phyloP scores from a whole-genome alignment of 2,888 invertebrate species.

The Megastigmus dorsalis region DNA sequence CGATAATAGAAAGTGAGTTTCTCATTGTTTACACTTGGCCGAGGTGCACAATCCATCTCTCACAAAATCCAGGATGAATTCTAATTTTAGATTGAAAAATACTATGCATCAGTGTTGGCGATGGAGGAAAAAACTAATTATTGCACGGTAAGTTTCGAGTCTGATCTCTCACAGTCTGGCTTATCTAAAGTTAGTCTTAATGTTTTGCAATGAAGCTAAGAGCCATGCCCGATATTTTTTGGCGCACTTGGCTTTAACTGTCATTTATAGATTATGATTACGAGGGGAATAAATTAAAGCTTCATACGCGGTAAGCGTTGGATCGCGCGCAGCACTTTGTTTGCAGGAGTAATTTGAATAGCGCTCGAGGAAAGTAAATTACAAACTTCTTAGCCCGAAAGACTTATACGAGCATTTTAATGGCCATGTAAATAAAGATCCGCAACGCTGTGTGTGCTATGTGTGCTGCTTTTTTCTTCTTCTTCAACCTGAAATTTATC shows the following conservation, averaged over 20 bases:
- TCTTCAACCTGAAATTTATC: conserved; percentile 39
- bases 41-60: too few species aligned
- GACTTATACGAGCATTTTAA: conserved; percentile 42
- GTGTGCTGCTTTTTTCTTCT: too few species aligned
- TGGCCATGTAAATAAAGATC: conserved; percentile 37
- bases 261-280: conserved; percentile 11
- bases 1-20: background rate
- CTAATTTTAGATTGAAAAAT: too few species aligned
- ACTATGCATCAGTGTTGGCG: too few species aligned
- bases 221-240: background rate
- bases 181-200: too few species aligned
- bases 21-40: background rate
- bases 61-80: too few species aligned
- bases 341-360: conserved; percentile 29
- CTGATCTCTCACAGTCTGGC: too few species aligned
- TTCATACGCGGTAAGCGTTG: background rate
- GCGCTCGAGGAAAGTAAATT: conserved; percentile 34
- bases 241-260: conserved; percentile 8
- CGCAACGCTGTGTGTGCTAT: too few species aligned
- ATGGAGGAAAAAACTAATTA: too few species aligned
- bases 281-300: conserved; percentile 25
- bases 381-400: conserved; percentile 18
- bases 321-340: conserved; percentile 14
- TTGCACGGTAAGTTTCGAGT: too few species aligned
- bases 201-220: too few species aligned